Conservation (phyloP, 2,113 vertebrate genomes). For the Coptodon rendalli region DNA sequence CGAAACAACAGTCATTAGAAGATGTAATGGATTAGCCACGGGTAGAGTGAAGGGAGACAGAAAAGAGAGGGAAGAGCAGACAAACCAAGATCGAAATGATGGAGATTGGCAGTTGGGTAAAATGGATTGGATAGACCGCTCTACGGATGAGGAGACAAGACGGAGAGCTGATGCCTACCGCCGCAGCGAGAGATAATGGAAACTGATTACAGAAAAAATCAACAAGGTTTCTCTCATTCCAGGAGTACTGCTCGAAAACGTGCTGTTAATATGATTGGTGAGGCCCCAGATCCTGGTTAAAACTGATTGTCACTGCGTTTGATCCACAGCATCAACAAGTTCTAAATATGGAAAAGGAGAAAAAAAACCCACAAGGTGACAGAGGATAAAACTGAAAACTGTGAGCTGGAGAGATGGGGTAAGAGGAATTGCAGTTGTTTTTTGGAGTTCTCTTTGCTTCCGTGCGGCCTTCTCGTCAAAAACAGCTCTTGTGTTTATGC, state of each 20-base stretch:
- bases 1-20: constrained; percentile 67
- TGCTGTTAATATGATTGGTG: constrained; percentile 39
- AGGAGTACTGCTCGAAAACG: constrained; percentile 22
- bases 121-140: constrained; percentile 75
- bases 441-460: constrained; percentile 7
- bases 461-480: constrained; percentile 8
- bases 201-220: constrained; percentile 65
- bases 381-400: not conserved
- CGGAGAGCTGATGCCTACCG: constrained; percentile 42
- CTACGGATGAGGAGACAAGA: constrained; percentile 65
- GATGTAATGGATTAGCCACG: constrained; percentile 74
- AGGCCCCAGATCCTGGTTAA: constrained; percentile 22
- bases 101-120: constrained; percentile 75
- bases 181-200: constrained; percentile 50
- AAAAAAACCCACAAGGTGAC: not conserved
- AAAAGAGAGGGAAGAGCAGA: constrained; percentile 63
- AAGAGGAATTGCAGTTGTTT: constrained; percentile 2
- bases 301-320: constrained; percentile 32
- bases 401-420: not conserved
- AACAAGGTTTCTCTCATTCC: constrained; percentile 63
- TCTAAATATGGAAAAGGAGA: constrained; percentile 4
- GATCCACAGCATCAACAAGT: constrained; percentile 20
- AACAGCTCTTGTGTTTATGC: constrained; percentile 47
- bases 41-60: constrained; percentile 65
- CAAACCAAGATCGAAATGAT: constrained; percentile 66